Conservation (phyloP, 2,888 invertebrate genomes). For the Scelioninae gen. 2 region DNA sequence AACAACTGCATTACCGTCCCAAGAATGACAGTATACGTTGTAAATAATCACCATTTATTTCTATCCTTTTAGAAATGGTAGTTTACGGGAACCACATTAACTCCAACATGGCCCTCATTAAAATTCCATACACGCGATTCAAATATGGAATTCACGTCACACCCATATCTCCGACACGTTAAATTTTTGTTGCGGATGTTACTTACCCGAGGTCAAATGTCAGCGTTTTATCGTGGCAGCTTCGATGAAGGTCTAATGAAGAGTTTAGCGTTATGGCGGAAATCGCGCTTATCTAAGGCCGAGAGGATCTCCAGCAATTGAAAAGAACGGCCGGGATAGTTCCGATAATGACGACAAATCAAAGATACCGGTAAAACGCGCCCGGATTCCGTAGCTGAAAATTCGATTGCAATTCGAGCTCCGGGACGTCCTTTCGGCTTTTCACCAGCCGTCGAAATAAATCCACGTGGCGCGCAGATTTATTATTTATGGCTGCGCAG, state of each 20-base stretch:
- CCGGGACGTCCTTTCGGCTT: slow-evolving; percentile 31
- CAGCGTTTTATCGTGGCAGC: slow-evolving; percentile 1
- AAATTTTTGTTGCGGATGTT: too few relatives aligned
- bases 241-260: slow-evolving; percentile 24
- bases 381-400: slow-evolving; percentile 17
- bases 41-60: too few relatives aligned
- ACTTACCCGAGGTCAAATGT: too few relatives aligned
- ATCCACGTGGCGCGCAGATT: slow-evolving; percentile 29
- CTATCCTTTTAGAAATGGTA: too few relatives aligned
- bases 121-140: too few relatives aligned
- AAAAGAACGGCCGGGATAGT: slow-evolving; percentile 4
- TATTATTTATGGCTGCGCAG: slow-evolving; percentile 40
- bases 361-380: slow-evolving; percentile 24
- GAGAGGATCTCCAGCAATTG: slow-evolving; percentile 26
- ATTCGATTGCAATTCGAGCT: slow-evolving; percentile 39
- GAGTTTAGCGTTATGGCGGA: slow-evolving; percentile 17
- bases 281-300: slow-evolving; percentile 16
- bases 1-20: too few relatives aligned
- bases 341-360: slow-evolving; percentile 39
- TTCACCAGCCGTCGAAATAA: slow-evolving; percentile 35
- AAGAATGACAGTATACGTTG: too few relatives aligned
- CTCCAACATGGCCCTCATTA: too few relatives aligned
- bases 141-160: too few relatives aligned
- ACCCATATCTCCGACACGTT: too few relatives aligned
- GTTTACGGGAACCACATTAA: too few relatives aligned